phyloP scores from a whole-genome alignment of 2,888 invertebrate genomes.

The Arctia plantaginis region DNA sequence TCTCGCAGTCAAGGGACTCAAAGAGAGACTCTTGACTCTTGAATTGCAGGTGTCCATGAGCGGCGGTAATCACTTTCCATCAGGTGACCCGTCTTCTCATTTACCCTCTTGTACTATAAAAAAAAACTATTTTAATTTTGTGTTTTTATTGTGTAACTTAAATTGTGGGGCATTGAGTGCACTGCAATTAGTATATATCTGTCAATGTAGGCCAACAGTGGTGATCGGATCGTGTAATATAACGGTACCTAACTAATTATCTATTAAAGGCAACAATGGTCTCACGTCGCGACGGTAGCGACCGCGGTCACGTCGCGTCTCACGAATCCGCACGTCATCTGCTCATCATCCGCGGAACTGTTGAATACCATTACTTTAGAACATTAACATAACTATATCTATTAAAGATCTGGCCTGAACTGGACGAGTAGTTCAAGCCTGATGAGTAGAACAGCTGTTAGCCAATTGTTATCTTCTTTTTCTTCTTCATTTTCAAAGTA shows the following conservation, averaged over 20 bases:
- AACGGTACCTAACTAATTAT: slow-evolving; percentile 84
- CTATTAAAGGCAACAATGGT: slow-evolving; percentile 83
- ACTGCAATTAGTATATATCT: slow-evolving; percentile 64
- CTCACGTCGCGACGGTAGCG: slow-evolving; percentile 71
- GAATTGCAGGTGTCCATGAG: no score
- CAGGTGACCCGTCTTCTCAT: no score
- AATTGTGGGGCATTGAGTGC: slow-evolving; percentile 55
- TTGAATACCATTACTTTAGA: slow-evolving; percentile 5
- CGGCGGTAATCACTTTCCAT: no score
- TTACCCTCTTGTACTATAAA: neutral
- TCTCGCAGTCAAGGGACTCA: no score
- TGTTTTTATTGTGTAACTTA: slow-evolving; percentile 59
- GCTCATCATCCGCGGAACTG: slow-evolving; percentile 16
- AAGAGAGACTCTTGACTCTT: no score
- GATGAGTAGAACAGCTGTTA: neutral
- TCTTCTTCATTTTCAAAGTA: neutral
- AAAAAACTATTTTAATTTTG: slow-evolving; percentile 19
- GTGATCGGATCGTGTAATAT: slow-evolving; percentile 76
- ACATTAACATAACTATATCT: neutral
- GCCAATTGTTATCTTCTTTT: neutral
- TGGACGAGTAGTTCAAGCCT: neutral
- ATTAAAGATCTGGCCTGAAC: neutral
- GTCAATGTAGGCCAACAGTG: slow-evolving; percentile 68
- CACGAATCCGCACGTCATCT: slow-evolving; percentile 56
- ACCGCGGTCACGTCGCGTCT: slow-evolving; percentile 63